Conservation (phyloP, 2,797 vertebrate species). For the Bucorvus abyssinicus region DNA sequence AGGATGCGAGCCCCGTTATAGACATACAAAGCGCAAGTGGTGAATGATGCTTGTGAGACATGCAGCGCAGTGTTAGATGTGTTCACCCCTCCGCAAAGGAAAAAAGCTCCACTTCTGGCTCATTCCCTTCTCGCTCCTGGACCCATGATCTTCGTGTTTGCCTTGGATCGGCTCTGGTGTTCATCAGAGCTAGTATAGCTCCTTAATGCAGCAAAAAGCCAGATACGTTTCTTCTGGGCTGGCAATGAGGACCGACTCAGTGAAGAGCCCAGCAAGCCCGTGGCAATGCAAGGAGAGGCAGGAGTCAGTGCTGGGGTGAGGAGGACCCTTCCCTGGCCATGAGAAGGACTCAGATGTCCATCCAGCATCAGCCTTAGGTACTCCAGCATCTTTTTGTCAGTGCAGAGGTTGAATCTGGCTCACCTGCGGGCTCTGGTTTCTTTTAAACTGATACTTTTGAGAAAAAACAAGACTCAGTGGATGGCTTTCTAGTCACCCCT, state of each 20-base stretch:
- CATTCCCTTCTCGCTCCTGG: background rate
- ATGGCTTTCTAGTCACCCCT: background rate
- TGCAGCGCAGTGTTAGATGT: background rate
- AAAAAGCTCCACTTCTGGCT: background rate
- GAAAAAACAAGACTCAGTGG: background rate
- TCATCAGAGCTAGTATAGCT: background rate
- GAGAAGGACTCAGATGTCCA: background rate
- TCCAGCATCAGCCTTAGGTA: background rate
- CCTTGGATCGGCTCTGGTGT: background rate
- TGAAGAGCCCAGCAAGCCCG: background rate
- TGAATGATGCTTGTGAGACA: background rate
- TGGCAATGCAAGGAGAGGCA: background rate
- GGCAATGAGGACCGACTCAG: background rate
- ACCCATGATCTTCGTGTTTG: background rate
- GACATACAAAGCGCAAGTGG: background rate
- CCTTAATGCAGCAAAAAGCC: background rate
- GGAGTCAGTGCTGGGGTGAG: background rate
- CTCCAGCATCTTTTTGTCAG: background rate
- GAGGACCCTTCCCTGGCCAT: background rate
- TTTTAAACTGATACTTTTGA: background rate
- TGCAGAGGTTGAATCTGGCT: background rate
- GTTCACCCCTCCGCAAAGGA: background rate
- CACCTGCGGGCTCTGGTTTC: background rate
- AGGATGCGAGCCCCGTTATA: background rate
- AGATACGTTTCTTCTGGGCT: background rate